Evolutionary conservation across 2,113 vertebrate genomes (phyloP), one percentile per base, ranked within the genome.

Genomic region (Zingel zingel): DNA sequence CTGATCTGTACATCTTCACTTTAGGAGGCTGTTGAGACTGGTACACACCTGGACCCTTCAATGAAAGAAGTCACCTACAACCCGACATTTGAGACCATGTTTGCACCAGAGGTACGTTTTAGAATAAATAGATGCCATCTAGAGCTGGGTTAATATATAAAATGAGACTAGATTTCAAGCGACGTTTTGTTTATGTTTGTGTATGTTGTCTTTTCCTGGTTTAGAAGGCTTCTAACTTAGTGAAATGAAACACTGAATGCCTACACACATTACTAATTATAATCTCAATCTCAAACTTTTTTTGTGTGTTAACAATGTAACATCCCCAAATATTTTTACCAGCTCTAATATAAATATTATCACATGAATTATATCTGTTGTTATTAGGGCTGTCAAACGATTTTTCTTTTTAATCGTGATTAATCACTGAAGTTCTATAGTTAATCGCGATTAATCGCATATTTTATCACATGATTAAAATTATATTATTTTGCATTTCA

Each of bases 21-120:
- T 72, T 85, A 99, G 98, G 98, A 99, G 93, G 94, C 98, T 93
- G 96, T 99, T 78, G 96, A 97, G 94, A 97, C 97, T 3, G 98
- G 98, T 45, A 89, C 94, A 87, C 98, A 99, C 75, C 95, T 99
- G 87, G 98, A 99, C 91, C 98, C 98, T 74, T 90, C 96, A 5
- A 67, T 97, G 84, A 99, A 99, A 89, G 98, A 99, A 92, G 97
- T 99, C 89, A 89, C 89, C 0, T 99, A 95, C 73, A 99, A 99
- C 81, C 98, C 98, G 13, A 96, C 96, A 30, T 99, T 92, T 13
- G 98, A 99, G 62, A 99, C 98, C 16, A 96, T 99, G 97, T 99
- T 99, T 96, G 98, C 98, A 83, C 98, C 98, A 33, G 97, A 99
- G 96, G 98, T 99, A 91, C 94, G 95, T 73, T n/a, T 69, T 10